Evolutionary conservation across 2,113 vertebrate genomes (phyloP).

Genomic region (Tricholaema leucomelas): DNA sequence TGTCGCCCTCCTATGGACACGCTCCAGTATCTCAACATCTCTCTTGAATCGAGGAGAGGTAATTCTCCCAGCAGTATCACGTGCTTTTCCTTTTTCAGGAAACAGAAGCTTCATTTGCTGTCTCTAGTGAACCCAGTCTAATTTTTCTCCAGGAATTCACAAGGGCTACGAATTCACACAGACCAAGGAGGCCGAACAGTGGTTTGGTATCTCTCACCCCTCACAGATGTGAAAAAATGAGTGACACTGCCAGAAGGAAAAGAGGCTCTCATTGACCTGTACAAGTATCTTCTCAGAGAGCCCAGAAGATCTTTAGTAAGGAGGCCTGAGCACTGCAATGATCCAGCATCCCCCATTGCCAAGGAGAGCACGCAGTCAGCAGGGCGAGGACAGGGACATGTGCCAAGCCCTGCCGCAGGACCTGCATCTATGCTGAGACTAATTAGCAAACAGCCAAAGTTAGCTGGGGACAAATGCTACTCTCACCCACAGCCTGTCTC

Average conservation of each 20-base stretch:
- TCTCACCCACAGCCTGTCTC: background rate
- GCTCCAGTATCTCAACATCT: too few relatives aligned
- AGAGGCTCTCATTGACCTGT: background rate
- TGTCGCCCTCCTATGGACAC: too few relatives aligned
- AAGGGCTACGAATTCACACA: background rate
- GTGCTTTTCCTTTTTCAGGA: background rate
- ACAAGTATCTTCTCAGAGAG: background rate
- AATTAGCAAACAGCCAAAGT: background rate
- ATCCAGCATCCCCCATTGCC: rapidly evolving
- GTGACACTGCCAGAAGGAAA: background rate
- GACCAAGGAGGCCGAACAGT: background rate
- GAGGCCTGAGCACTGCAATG: background rate
- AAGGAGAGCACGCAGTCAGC: background rate
- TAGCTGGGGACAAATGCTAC: constrained; percentile 19
- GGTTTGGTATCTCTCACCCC: background rate
- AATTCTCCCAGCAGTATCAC: background rate
- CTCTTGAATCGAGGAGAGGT: too few relatives aligned
- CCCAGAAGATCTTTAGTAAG: background rate
- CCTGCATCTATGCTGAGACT: background rate
- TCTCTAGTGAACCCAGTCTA: background rate
- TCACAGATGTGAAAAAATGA: background rate
- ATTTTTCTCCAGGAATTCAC: background rate
- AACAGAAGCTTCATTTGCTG: background rate
- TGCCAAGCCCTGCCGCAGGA: background rate
- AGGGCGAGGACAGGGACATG: background rate